Percentiles rank a stretch among this genome's conserved stretches.
These are phyloP conservation scores for Panzeria rudis DNA, from an alignment of 2,888 invertebrate species.

Conservation along the genomic window DNA sequence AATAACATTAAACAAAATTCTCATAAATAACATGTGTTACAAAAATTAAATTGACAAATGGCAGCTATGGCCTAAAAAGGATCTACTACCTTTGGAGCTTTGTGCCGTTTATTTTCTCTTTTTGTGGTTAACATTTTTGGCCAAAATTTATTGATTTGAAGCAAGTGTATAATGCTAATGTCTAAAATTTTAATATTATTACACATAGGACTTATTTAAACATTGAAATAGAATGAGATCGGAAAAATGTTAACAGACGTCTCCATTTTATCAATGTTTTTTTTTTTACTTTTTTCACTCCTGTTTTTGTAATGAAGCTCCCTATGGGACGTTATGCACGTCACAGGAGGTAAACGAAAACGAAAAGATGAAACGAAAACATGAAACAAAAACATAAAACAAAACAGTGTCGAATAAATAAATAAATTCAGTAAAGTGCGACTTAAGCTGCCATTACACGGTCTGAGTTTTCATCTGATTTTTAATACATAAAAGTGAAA, in stretches of 20 bases:
- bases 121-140: constrained; percentile 9
- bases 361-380: too few relatives aligned
- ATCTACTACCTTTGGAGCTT: not conserved
- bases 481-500: too few relatives aligned
- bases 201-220: not conserved
- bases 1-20: constrained; percentile 19
- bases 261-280: not conserved
- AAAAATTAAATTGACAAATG: constrained; percentile 29
- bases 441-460: too few relatives aligned
- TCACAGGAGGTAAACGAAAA: too few relatives aligned
- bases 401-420: too few relatives aligned
- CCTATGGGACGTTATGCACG: too few relatives aligned
- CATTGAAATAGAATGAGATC: not conserved
- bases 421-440: too few relatives aligned
- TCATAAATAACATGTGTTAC: constrained; percentile 63
- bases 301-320: too few relatives aligned
- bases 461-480: too few relatives aligned
- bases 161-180: not conserved
- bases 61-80: constrained; percentile 24
- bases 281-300: too few relatives aligned
- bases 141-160: constrained; percentile 31
- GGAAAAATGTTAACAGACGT: not conserved
- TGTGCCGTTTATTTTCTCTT: not conserved
- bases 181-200: not conserved
- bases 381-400: too few relatives aligned